phyloP scores from a whole-genome alignment of 1,140 invertebrate genomes.

The Camponotus vicinus region DNA sequence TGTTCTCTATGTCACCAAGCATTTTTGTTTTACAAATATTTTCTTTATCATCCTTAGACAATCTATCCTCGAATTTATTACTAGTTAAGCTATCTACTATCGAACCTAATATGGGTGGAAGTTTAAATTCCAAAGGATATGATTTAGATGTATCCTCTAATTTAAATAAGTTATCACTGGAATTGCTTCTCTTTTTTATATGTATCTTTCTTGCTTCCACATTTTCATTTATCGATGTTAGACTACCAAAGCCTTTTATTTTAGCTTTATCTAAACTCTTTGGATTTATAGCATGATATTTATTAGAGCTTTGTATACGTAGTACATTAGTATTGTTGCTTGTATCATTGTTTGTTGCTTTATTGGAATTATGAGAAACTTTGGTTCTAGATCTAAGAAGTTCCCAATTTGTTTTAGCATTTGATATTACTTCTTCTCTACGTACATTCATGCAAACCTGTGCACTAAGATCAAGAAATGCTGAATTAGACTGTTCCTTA shows the following conservation, averaged over 20 bases:
- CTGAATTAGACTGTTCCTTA: slow-evolving; percentile 90
- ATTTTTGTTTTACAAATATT: slow-evolving; percentile 63
- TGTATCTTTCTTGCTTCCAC: slow-evolving; percentile 79
- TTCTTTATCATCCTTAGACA: slow-evolving; percentile 40
- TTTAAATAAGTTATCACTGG: slow-evolving; percentile 77
- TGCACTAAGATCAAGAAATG: slow-evolving; percentile 89
- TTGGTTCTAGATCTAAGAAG: slow-evolving; percentile 90
- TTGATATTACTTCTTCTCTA: slow-evolving; percentile 92
- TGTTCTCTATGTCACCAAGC: slow-evolving; percentile 61
- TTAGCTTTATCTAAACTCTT: slow-evolving; percentile 76
- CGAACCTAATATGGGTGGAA: slow-evolving; percentile 91
- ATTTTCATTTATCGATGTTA: slow-evolving; percentile 82
- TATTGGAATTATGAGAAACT: slow-evolving; percentile 76
- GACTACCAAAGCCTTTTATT: slow-evolving; percentile 76
- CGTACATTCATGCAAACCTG: slow-evolving; percentile 89
- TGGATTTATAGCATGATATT: slow-evolving; percentile 75
- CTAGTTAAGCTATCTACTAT: slow-evolving; percentile 86
- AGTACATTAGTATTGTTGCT: slow-evolving; percentile 69
- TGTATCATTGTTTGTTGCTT: slow-evolving; percentile 60
- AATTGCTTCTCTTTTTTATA: slow-evolving; percentile 80
- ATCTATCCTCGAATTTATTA: slow-evolving; percentile 85
- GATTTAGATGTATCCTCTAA: slow-evolving; percentile 72
- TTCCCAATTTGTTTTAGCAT: slow-evolving; percentile 94
- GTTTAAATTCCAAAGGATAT: slow-evolving; percentile 84
- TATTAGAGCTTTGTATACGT: slow-evolving; percentile 77